A percentile compares a stretch with the other conserved stretches of the same genome.
phyloP scores from a whole-genome alignment of 1,140 invertebrate genomes.

The Drosophila setifemur region DNA sequence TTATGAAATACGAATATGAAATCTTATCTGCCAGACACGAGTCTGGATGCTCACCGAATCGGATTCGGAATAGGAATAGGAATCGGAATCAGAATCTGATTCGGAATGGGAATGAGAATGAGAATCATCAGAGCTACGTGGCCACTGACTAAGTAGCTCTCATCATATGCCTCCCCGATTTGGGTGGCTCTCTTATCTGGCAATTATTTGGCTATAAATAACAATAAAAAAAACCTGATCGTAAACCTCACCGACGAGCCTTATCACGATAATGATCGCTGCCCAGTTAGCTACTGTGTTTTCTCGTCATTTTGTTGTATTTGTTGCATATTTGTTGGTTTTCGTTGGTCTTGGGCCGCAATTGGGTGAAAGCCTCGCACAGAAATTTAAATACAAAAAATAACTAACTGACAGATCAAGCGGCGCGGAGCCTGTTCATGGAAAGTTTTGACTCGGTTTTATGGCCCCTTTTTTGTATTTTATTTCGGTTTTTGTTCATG shows the following conservation, averaged over 20 bases:
- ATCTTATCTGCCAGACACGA: conserved; percentile 30
- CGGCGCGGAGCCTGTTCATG: no score
- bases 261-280: conserved; percentile 34
- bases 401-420: no score
- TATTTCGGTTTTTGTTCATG: background rate
- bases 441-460: no score
- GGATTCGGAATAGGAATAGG: background rate
- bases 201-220: conserved; percentile 76
- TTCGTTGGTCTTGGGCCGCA: no score
- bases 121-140: conserved; percentile 18
- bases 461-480: background rate
- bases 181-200: conserved; percentile 46
- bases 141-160: no score
- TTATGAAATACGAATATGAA: conserved; percentile 41
- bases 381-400: no score
- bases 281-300: background rate
- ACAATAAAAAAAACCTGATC: conserved; percentile 71
- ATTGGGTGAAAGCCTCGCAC: conserved; percentile 6
- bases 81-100: conserved; percentile 11
- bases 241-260: conserved; percentile 25
- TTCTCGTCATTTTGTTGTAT: background rate
- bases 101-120: background rate
- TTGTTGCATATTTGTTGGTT: background rate
- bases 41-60: conserved; percentile 22
- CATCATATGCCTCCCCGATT: conserved; percentile 14